Conservation (phyloP, 2,113 vertebrate species). For the Pollachius pollachius region DNA sequence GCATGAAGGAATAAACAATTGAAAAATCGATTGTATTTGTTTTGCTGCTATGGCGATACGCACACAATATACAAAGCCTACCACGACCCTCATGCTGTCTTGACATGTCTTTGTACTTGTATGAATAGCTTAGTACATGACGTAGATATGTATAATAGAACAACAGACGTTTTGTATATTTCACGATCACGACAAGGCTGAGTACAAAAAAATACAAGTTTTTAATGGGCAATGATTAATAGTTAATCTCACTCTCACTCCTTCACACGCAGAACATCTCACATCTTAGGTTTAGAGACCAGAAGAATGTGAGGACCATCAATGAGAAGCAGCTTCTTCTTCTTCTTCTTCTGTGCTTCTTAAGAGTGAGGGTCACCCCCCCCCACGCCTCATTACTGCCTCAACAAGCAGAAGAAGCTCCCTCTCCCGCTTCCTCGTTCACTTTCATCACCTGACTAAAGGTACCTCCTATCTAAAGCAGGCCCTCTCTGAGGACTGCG, state of each 20-base stretch:
- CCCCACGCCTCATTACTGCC: slow-evolving; percentile 31
- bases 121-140: neutral
- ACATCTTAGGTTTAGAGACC: too few species aligned
- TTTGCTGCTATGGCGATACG: too few species aligned
- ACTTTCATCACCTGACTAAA: slow-evolving; percentile 26
- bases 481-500: slow-evolving; percentile 1
- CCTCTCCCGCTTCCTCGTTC: slow-evolving; percentile 22
- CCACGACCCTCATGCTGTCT: too few species aligned
- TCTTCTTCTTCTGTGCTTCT: neutral
- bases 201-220: neutral
- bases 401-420: slow-evolving; percentile 18
- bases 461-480: slow-evolving; percentile 24
- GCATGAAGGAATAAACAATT: too few species aligned
- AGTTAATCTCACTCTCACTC: too few species aligned
- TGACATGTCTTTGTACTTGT: too few species aligned
- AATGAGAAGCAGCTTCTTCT: slow-evolving; percentile 8
- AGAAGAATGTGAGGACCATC: too few species aligned
- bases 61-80: too few species aligned
- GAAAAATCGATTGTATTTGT: too few species aligned
- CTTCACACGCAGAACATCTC: too few species aligned
- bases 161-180: neutral
- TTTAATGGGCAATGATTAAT: neutral
- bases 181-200: neutral
- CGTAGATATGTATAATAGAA: neutral
- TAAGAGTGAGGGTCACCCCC: slow-evolving; percentile 12